Conservation (phyloP, 2,113 vertebrate species). For the Paradoxurus hermaphroditus region DNA sequence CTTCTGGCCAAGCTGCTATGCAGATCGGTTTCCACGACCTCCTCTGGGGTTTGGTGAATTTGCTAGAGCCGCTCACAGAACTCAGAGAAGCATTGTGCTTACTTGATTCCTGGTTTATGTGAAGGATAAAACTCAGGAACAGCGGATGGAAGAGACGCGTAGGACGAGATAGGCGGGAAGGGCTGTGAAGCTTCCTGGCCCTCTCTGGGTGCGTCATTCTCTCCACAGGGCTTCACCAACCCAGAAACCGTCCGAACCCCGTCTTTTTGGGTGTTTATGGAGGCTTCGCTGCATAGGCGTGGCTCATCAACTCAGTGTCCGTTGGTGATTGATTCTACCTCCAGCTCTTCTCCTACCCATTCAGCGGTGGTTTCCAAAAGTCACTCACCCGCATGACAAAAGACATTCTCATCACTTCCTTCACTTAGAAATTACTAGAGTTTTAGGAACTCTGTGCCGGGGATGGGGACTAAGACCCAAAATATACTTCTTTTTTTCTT, state of each 20-base stretch:
- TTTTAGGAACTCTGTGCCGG: neutral
- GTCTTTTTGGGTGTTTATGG: neutral
- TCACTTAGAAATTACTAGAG: neutral
- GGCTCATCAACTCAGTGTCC: neutral
- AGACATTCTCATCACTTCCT: neutral
- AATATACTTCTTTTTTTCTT: no score
- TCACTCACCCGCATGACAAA: neutral
- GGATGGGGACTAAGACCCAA: neutral
- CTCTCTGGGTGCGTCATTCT: neutral
- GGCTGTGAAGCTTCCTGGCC: rapidly evolving
- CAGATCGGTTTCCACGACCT: rapidly evolving
- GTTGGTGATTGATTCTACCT: neutral
- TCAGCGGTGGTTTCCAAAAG: neutral
- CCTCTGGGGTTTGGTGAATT: neutral
- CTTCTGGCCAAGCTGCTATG: neutral
- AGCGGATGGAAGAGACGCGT: neutral
- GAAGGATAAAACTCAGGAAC: neutral
- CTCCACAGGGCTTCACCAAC: rapidly evolving
- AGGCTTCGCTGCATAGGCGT: no score
- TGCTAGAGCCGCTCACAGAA: neutral
- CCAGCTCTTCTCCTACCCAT: neutral
- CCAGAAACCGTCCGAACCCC: neutral
- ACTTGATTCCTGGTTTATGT: neutral
- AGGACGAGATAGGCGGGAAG: neutral
- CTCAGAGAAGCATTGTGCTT: neutral